Percentiles rank a stretch among this genome's conserved stretches.
Evolutionary conservation across 2,888 invertebrate genomes (phyloP).

Genomic region (Hoplodrina blanda): DNA sequence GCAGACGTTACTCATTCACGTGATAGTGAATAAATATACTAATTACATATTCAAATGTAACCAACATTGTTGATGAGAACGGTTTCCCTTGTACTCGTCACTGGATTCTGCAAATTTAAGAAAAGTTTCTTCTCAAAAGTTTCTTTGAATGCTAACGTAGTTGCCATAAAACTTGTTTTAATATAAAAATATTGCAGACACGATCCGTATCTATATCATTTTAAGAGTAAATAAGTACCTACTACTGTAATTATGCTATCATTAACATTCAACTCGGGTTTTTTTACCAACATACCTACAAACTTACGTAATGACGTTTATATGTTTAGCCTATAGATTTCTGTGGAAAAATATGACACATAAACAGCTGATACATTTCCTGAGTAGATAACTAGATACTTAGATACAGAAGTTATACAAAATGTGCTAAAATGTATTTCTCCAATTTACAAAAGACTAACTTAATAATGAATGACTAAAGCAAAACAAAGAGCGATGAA

Average conservation of each 20-base stretch:
- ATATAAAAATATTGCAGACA: neutral
- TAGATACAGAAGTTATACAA: neutral
- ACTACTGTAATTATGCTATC: constrained; percentile 15
- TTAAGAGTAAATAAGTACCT: neutral
- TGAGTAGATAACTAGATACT: no score
- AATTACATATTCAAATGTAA: constrained; percentile 57
- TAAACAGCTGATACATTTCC: neutral
- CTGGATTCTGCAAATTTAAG: neutral
- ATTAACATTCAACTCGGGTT: constrained; percentile 23
- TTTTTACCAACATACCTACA: constrained; percentile 21
- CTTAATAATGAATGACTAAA: constrained; percentile 2
- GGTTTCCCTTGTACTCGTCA: constrained; percentile 17
- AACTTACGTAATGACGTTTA: neutral
- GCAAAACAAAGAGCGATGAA: constrained; percentile 4
- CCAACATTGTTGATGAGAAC: constrained; percentile 38
- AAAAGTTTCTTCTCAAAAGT: constrained; percentile 9
- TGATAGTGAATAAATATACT: constrained; percentile 64
- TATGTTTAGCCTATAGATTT: constrained; percentile 7
- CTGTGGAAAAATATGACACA: constrained; percentile 29
- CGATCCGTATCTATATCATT: constrained; percentile 8
- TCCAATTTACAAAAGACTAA: neutral
- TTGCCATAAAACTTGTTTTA: neutral
- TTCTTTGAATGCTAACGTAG: neutral
- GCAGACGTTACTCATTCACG: constrained; percentile 64
- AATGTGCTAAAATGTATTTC: constrained; percentile 1